Evolutionary conservation across 2,888 invertebrate species (phyloP), one percentile per base, ranked within the genome.

Genomic region (Heteromyza rotundicornis): DNA sequence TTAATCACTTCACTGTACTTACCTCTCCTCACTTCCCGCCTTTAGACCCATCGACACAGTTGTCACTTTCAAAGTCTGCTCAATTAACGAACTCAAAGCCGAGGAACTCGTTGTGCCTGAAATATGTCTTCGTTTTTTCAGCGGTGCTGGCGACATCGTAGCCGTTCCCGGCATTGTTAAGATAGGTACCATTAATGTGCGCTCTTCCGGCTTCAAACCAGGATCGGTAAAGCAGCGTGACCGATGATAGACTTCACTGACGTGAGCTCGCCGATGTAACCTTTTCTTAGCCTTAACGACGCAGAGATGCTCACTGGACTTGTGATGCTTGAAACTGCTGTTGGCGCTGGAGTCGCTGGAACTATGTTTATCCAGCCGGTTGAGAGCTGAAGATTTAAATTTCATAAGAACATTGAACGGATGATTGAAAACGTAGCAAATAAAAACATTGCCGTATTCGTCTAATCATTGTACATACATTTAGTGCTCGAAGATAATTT

Each of bases 21-120:
- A 76, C 77, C 75, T 67, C 27, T 76, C 73, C 24, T 72, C 72
- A 57, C 71, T 70, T 56, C 63, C 63, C 12, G 65, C 64, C 16
- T 64, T 53, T 22, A 71, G 59, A 1, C 77, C 77, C 57, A 77
- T 68, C 35, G 76, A 72, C n/a, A 71, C 74, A 8, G 73, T 70
- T 24, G 77, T 76, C 52, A 77, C 73, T 62, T 72, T 76, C 1
- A 77, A 60, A n/a, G 77, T 75, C 56, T 76, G 76, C 32, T 75
- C 71, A 23, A 76, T 65, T 51, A 77, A 65, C 12, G 76, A 76
- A 10, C 73, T 68, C 23, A 77, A 62, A 1, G 70, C 68, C n/a
- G n/a, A n/a, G n/a, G n/a, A n/a, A 56, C 71, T 69, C 44, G 69
- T 60, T 51, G 36, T 16, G 19, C 51, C 22, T 57, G 1, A 40